Evolutionary conservation across 1,140 invertebrate genomes (phyloP).

Genomic region (Andricus grossulariae): DNA sequence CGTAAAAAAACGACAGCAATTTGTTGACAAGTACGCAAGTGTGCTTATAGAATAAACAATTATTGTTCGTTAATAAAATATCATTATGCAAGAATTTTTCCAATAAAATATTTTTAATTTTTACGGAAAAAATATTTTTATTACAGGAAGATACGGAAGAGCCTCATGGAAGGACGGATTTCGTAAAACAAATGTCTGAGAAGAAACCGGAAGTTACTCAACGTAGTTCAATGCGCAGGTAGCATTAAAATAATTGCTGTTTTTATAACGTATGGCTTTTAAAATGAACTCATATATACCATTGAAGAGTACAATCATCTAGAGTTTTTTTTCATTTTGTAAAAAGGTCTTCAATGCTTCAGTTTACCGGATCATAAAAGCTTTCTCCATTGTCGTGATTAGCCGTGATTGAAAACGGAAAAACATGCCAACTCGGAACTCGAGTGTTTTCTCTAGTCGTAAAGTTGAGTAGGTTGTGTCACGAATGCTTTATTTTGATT

Average conservation of each 20-base stretch:
- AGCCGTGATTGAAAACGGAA: conserved; percentile 9
- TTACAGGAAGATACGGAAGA: conserved; percentile 16
- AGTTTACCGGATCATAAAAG: conserved; percentile 17
- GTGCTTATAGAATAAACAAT: no score
- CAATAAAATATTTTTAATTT: background rate
- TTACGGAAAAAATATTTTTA: background rate
- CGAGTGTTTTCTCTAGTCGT: background rate
- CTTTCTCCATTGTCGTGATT: conserved; percentile 13
- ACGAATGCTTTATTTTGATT: conserved; percentile 1
- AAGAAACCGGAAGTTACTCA: background rate
- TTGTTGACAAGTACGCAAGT: no score
- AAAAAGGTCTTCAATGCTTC: background rate
- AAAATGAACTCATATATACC: background rate
- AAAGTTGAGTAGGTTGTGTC: background rate
- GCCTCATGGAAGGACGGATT: background rate
- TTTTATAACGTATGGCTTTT: background rate
- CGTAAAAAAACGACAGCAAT: no score
- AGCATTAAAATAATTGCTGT: background rate
- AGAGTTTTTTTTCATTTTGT: background rate
- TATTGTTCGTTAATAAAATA: no score
- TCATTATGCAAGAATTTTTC: no score
- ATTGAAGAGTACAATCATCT: background rate
- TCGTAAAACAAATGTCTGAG: conserved; percentile 10
- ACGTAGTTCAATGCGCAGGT: conserved; percentile 20
- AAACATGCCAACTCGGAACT: background rate